These are phyloP conservation scores for Leptosomus discolor DNA, from an alignment of 2,113 vertebrate species.

Conservation along the genomic window DNA sequence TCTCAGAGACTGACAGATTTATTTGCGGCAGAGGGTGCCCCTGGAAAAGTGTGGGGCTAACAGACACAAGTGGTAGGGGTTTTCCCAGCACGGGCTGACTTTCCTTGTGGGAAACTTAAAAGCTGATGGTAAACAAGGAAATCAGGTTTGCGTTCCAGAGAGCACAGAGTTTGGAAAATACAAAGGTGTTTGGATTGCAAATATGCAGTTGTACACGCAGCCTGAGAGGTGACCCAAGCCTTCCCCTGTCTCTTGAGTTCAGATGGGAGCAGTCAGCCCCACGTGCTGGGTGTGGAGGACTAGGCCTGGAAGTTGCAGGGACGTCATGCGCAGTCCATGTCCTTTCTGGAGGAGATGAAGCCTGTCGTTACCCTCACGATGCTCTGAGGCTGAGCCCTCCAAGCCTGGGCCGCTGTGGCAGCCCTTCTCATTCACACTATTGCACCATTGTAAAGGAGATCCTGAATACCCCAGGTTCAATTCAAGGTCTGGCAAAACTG, in stretches of 20 bases:
- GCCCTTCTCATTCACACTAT: neutral
- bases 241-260: neutral
- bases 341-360: neutral
- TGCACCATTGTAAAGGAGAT: neutral
- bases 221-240: fast-evolving
- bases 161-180: neutral
- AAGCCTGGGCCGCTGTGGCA: neutral
- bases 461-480: neutral
- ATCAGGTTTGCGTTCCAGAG: neutral
- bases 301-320: neutral
- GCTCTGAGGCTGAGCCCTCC: neutral
- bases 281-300: neutral
- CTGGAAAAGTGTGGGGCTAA: neutral
- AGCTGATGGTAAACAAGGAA: neutral
- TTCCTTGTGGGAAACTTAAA: neutral
- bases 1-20: neutral
- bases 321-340: fast-evolving
- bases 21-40: neutral
- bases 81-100: neutral
- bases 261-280: neutral
- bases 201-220: fast-evolving
- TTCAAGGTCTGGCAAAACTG: neutral
- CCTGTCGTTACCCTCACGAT: neutral
- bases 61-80: neutral
- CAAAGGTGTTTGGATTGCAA: neutral